A percentile compares a stretch with the other conserved stretches of the same genome.
Evolutionary conservation across 1,140 invertebrate species (phyloP).

Genomic region (Drosophila bocqueti): DNA sequence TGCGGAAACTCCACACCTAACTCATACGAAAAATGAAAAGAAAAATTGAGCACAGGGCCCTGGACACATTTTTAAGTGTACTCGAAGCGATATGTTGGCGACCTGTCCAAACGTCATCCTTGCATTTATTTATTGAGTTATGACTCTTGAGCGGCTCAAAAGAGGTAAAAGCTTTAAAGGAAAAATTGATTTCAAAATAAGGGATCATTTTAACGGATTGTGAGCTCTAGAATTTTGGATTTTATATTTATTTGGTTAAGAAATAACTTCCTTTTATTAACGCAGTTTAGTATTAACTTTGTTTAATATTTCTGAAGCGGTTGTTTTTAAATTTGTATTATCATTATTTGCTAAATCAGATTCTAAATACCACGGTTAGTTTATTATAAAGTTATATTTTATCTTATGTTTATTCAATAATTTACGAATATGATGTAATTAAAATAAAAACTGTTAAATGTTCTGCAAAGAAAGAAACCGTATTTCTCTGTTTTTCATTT

Average conservation of each 20-base stretch:
- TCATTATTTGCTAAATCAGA: too few species aligned
- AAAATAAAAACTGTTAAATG: too few species aligned
- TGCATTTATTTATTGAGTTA: conserved; percentile 81
- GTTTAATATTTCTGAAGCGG: too few species aligned
- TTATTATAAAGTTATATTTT: too few species aligned
- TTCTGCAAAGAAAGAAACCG: too few species aligned
- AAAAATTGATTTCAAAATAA: conserved; percentile 11
- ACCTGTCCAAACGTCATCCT: conserved; percentile 71
- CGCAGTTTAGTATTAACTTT: too few species aligned
- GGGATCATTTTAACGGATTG: not conserved
- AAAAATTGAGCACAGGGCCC: conserved; percentile 16
- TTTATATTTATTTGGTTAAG: not conserved
- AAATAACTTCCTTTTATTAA: not conserved
- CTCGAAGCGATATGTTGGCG: conserved; percentile 70
- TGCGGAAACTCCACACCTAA: conserved; percentile 20
- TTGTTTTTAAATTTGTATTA: too few species aligned
- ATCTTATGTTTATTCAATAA: too few species aligned
- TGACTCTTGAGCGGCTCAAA: conserved; percentile 34
- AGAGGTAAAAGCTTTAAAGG: conserved; percentile 2
- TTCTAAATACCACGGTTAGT: too few species aligned
- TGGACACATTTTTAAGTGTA: conserved; percentile 67
- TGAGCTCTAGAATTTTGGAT: not conserved
- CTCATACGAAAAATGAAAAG: conserved; percentile 14
- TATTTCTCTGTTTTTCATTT: too few species aligned
- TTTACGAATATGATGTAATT: too few species aligned